Evolutionary conservation across 2,113 vertebrate species (phyloP).

Genomic region (Limanda limanda): DNA sequence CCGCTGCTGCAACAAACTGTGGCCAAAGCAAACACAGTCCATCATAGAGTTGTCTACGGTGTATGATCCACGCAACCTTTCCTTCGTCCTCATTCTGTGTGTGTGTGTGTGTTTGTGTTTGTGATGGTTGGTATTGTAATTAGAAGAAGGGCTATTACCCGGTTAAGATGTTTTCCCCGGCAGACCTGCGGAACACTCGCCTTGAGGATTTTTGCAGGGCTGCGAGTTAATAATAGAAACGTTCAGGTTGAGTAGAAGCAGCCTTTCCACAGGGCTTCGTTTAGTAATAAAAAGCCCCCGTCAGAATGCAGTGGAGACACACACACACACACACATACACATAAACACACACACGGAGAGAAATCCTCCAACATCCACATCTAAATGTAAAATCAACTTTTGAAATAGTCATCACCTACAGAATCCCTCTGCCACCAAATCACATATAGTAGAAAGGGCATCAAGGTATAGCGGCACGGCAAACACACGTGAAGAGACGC

Average conservation of each 20-base stretch:
- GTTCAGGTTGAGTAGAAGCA: conserved; percentile 86
- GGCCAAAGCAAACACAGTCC: conserved; percentile 23
- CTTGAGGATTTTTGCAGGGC: conserved; percentile 79
- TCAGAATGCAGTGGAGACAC: conserved; percentile 45
- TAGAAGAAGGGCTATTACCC: conserved; percentile 83
- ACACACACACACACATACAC: conserved; percentile 5
- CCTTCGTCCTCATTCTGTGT: background rate
- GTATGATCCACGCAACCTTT: conserved; percentile 18
- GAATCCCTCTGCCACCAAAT: background rate
- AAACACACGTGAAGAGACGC: conserved; percentile 40
- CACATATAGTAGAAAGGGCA: conserved; percentile 1
- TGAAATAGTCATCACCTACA: background rate
- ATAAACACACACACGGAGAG: background rate
- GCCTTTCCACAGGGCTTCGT: conserved; percentile 82
- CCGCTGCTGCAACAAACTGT: conserved; percentile 6
- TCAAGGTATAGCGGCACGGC: conserved; percentile 19
- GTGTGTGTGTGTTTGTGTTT: conserved; percentile 30
- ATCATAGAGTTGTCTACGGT: background rate
- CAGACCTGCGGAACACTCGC: conserved; percentile 78
- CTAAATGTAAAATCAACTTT: conserved; percentile 5
- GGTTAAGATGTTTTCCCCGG: conserved; percentile 87
- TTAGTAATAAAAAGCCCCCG: conserved; percentile 73
- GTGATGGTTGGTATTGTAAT: conserved; percentile 81
- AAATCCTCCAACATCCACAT: conserved; percentile 17
- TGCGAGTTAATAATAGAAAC: conserved; percentile 88